Evolutionary conservation across 2,797 vertebrate species (phyloP).

Genomic region (Falco naumanni): DNA sequence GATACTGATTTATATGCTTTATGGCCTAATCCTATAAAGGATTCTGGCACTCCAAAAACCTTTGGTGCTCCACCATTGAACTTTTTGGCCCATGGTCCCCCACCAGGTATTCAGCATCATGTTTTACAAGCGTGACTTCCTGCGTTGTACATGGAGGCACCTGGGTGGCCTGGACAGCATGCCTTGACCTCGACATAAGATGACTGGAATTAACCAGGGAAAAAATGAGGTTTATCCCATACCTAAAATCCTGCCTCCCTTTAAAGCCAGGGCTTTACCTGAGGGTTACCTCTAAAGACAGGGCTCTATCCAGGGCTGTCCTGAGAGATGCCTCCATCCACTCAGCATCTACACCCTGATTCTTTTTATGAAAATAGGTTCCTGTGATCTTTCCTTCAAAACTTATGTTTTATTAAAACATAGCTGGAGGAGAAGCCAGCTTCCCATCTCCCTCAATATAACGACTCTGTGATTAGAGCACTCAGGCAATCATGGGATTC

Average conservation of each 20-base stretch:
- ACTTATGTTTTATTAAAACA: slow-evolving; percentile 72
- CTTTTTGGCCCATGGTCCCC: background rate
- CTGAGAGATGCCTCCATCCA: slow-evolving; percentile 56
- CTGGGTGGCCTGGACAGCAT: rapidly evolving
- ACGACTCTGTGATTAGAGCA: slow-evolving; percentile 52
- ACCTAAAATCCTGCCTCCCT: background rate
- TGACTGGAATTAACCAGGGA: background rate
- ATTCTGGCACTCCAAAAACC: background rate
- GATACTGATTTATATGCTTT: background rate
- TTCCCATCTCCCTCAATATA: slow-evolving; percentile 46
- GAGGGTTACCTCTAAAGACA: slow-evolving; percentile 28
- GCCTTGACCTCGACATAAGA: background rate
- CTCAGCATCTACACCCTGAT: slow-evolving; percentile 50
- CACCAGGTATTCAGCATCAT: background rate
- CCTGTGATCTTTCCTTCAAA: slow-evolving; percentile 69
- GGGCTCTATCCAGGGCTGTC: slow-evolving; percentile 25
- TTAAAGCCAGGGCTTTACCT: background rate
- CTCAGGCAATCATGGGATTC: slow-evolving; percentile 51
- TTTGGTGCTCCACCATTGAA: background rate
- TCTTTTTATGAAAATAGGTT: slow-evolving; percentile 65
- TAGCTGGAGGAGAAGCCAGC: slow-evolving; percentile 63
- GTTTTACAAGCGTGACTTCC: background rate
- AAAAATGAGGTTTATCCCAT: slow-evolving; percentile 7
- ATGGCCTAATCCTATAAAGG: background rate
- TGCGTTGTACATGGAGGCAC: rapidly evolving